Base-by-base conservation (phyloP, 2,113 vertebrate genomes). In the Apteryx mantelli region DNA sequence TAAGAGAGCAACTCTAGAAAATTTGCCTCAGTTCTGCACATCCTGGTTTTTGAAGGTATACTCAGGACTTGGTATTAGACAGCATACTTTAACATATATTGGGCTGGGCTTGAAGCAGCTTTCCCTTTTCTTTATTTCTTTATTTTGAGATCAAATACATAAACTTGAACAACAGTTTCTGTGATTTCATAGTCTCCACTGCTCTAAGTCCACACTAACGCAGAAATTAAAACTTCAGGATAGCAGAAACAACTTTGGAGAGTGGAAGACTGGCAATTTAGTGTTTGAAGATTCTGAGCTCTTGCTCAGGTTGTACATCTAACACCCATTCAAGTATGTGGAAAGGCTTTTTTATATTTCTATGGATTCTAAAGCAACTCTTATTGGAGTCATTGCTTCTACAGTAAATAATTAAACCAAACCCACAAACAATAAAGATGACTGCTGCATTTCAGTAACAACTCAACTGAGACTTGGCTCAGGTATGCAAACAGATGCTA, bases 181-280 rank as follows among this genome's bases (percentile, higher is more conserved):
- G 26, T 61, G 68, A 88, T 80, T 60, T 79, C 63, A 50, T 24
- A 71, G 14, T 28, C 60, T 78, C 21, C 16, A 63, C 25, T 14
- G 82, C 55, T 63, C 5, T 66, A 78, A 89, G 19, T 40, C 71
- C 55, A 65, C 40, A 56, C 30, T 48, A 80, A 69, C 42, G 79
- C 52, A 71, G 12, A 82, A 83, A 83, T 75, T 5, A 81, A 90
- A 78, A 80, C 11, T 58, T 63, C 3, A 48, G 70, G 53, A 69
- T 11, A 65, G 69, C 13, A 92, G 76, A 96, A 85, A 50, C 38
- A 82, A 28, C 63, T 91, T 75, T 83, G 74, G 71, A 70, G 58
- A 87, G 64, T 21, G 46, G 52, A 95, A 97, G 91, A 95, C 82
- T 10, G 28, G 32, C 46, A 93, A 81, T 76, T 68, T 85, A 97